phyloP scores from a whole-genome alignment of 1,140 invertebrate genomes.

The Drosophila bifasciata region DNA sequence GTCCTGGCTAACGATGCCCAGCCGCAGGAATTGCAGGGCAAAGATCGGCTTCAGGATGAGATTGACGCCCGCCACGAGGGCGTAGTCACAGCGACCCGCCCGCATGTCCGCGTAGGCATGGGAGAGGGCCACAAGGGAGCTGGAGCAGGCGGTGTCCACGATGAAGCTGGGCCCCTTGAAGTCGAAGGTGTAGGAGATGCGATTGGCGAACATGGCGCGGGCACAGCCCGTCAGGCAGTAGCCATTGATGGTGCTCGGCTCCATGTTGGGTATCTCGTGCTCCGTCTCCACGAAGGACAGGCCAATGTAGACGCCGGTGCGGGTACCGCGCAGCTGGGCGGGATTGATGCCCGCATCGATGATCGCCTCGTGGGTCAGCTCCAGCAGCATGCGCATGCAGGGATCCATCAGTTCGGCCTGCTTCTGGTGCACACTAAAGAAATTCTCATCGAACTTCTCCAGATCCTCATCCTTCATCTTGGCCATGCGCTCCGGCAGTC shows the following conservation, averaged over 20 bases:
- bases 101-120: conserved; percentile 93
- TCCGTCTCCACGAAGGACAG: conserved; percentile 94
- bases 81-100: conserved; percentile 95
- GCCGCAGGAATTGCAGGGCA: conserved; percentile 95
- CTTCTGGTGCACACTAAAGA: conserved; percentile 96
- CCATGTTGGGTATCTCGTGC: conserved; percentile 89
- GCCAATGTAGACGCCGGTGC: conserved; percentile 96
- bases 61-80: conserved; percentile 95
- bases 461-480: conserved; percentile 97
- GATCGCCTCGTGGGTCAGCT: conserved; percentile 96
- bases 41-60: conserved; percentile 93
- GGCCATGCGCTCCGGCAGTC: conserved; percentile 93
- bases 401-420: conserved; percentile 98
- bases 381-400: conserved; percentile 95
- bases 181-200: conserved; percentile 97
- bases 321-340: conserved; percentile 89
- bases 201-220: conserved; percentile 97
- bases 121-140: conserved; percentile 94
- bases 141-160: conserved; percentile 98
- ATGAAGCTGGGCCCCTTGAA: conserved; percentile 95
- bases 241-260: conserved; percentile 92
- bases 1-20: conserved; percentile 95
- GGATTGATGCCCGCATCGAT: conserved; percentile 97
- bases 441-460: conserved; percentile 93
- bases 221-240: conserved; percentile 97